Evolutionary conservation across 2,888 invertebrate species (phyloP).

Genomic region (Mythimna lalbum): DNA sequence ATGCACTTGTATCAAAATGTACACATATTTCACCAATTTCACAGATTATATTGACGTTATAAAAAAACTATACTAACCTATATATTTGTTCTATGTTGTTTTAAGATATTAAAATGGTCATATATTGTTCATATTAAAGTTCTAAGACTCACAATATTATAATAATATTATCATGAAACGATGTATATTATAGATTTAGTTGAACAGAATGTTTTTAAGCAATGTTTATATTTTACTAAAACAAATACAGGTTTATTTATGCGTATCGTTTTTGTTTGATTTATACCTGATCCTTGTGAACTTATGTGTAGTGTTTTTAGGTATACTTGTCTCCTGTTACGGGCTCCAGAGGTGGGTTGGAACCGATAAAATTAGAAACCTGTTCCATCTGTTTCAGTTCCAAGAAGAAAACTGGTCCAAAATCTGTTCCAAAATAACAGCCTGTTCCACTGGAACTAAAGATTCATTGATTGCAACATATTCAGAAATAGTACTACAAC

Average conservation of each 20-base stretch:
- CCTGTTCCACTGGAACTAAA: too few species aligned
- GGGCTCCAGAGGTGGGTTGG: too few species aligned
- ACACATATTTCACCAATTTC: not conserved
- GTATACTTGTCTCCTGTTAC: too few species aligned
- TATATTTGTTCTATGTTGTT: constrained; percentile 4
- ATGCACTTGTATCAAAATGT: too few species aligned
- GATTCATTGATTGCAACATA: too few species aligned
- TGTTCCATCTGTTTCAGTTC: too few species aligned
- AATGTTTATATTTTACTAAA: constrained; percentile 73
- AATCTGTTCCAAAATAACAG: too few species aligned
- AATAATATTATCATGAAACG: constrained; percentile 28
- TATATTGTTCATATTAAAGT: constrained; percentile 8
- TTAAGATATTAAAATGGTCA: constrained; percentile 4
- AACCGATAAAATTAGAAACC: too few species aligned
- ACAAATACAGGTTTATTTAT: constrained; percentile 69
- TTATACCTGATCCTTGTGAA: not conserved
- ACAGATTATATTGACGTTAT: not conserved
- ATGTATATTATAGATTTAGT: constrained; percentile 60
- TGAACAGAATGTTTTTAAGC: constrained; percentile 58
- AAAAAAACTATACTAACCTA: not conserved
- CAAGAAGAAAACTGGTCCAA: too few species aligned
- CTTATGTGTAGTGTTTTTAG: not conserved
- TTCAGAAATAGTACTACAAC: too few species aligned
- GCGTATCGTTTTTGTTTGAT: constrained; percentile 45
- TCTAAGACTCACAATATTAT: constrained; percentile 16